phyloP scores from a whole-genome alignment of 2,888 invertebrate genomes.

The Polylopha cassiicola region DNA sequence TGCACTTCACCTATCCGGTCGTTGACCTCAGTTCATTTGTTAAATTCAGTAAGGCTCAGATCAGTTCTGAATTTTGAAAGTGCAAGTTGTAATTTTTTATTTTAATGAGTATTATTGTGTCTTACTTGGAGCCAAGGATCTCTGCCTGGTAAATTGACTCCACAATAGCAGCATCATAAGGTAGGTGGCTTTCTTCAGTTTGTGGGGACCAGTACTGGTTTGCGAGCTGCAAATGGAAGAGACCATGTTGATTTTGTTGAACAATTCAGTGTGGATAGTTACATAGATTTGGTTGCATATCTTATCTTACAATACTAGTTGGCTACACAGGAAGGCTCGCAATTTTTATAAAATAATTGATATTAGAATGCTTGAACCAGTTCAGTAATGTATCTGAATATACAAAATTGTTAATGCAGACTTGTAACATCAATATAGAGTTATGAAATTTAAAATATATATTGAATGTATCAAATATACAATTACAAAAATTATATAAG shows the following conservation, averaged over 20 bases:
- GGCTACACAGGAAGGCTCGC: too few species aligned
- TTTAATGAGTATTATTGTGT: constrained; percentile 21
- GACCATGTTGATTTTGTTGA: constrained; percentile 60
- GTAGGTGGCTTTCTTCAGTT: constrained; percentile 82
- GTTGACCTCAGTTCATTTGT: constrained; percentile 63
- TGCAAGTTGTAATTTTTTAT: constrained; percentile 25
- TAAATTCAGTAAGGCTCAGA: constrained; percentile 60
- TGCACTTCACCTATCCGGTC: constrained; percentile 59
- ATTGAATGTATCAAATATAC: too few species aligned
- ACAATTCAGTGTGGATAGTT: constrained; percentile 64
- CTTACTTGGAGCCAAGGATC: constrained; percentile 88
- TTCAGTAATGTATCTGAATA: too few species aligned
- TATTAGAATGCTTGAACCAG: too few species aligned
- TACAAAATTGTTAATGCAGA: too few species aligned
- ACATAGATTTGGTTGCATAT: constrained; percentile 53
- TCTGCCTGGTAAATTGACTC: constrained; percentile 94
- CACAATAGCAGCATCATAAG: constrained; percentile 87
- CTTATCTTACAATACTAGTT: constrained; percentile 48
- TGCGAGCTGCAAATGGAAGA: constrained; percentile 82
- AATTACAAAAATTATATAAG: too few species aligned
- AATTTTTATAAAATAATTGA: too few species aligned
- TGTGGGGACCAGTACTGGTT: constrained; percentile 96
- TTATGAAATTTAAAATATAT: too few species aligned
- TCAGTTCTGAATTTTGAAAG: constrained; percentile 33
- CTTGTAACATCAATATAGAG: too few species aligned